These are phyloP conservation scores for Caenorhabditis macrosperma DNA, from an alignment of 2,888 invertebrate genomes.

Conservation along the genomic window DNA sequence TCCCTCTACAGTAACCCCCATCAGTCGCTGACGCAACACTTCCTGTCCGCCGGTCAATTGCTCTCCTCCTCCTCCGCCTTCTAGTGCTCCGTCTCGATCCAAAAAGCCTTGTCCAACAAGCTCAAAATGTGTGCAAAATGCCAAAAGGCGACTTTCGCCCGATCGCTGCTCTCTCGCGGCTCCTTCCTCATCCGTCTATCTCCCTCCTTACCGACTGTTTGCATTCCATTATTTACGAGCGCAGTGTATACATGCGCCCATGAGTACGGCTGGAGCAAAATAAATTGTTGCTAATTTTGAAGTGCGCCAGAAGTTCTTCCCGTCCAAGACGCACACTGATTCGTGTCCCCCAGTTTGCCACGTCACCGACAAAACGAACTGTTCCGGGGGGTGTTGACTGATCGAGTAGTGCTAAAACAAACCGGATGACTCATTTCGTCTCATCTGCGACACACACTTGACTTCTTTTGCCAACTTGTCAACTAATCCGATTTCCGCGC, in stretches of 20 bases:
- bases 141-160: slow-evolving; percentile 9
- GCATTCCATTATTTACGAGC: slow-evolving; percentile 57
- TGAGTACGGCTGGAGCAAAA: slow-evolving; percentile 56
- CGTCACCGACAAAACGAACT: slow-evolving; percentile 9
- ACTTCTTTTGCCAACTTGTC: slow-evolving; percentile 47
- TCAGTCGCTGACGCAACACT: background rate
- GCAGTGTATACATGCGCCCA: slow-evolving; percentile 54
- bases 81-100: no score
- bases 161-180: slow-evolving; percentile 10
- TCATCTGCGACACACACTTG: slow-evolving; percentile 32
- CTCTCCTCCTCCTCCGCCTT: background rate
- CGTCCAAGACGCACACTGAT: background rate
- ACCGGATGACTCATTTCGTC: slow-evolving; percentile 37
- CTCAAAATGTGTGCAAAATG: slow-evolving; percentile 10
- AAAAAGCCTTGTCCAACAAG: background rate
- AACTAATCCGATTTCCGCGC: slow-evolving; percentile 42
- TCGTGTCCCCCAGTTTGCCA: slow-evolving; percentile 1
- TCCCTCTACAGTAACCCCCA: background rate
- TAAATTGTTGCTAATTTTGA: slow-evolving; percentile 58
- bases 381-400: background rate
- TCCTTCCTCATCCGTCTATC: slow-evolving; percentile 49
- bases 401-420: slow-evolving; percentile 14
- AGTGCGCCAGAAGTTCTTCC: slow-evolving; percentile 32
- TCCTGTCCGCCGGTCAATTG: background rate
- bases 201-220: slow-evolving; percentile 28